phyloP scores from a whole-genome alignment of 2,113 vertebrate genomes.

The Rallus limicola region DNA sequence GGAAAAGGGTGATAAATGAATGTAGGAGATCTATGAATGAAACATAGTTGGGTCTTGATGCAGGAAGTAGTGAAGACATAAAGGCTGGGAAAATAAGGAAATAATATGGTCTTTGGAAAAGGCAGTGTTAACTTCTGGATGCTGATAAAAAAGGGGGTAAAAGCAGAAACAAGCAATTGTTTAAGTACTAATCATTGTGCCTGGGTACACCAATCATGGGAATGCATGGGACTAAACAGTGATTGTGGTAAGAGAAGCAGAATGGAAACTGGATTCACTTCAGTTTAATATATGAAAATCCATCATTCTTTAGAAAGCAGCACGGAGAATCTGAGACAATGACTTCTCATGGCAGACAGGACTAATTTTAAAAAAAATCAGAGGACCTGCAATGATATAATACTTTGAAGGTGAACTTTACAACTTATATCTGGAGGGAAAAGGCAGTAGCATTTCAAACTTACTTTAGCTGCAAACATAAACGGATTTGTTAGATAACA shows the following conservation, averaged over 20 bases:
- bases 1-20: constrained; percentile 10
- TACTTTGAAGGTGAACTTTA: not conserved
- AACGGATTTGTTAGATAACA: not conserved
- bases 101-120: not conserved
- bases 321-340: not conserved
- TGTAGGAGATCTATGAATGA: not conserved
- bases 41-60: not conserved
- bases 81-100: not conserved
- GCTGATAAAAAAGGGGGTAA: not conserved
- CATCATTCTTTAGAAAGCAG: not conserved
- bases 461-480: not conserved
- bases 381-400: not conserved
- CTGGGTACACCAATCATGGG: not conserved
- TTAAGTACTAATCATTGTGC: not conserved
- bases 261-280: not conserved
- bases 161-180: not conserved
- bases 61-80: not conserved
- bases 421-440: not conserved
- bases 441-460: constrained; percentile 11
- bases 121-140: not conserved
- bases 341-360: not conserved
- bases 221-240: not conserved
- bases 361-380: not conserved
- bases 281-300: not conserved
- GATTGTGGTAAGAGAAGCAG: not conserved